Conservation (phyloP, 2,113 vertebrate species). For the Orientallactaga bullata region DNA sequence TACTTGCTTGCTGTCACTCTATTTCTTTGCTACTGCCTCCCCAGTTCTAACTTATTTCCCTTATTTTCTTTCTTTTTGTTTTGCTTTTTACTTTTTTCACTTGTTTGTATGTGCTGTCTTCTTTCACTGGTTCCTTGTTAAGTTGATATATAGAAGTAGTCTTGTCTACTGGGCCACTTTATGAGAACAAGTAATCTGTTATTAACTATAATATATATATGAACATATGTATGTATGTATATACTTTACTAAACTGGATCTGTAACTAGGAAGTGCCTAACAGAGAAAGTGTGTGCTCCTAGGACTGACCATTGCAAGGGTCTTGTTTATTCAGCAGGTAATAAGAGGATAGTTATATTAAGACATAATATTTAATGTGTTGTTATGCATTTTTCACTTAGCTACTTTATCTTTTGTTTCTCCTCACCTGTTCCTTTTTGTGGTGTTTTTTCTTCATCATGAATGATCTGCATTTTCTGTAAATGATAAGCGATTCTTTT, state of each 20-base stretch:
- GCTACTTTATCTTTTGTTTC: neutral
- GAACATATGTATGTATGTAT: neutral
- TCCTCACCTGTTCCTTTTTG: neutral
- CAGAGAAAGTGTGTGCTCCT: neutral
- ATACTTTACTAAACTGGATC: neutral
- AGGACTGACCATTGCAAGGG: neutral
- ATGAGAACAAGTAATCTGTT: neutral
- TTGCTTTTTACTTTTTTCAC: neutral
- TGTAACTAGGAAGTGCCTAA: neutral
- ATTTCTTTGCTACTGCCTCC: neutral
- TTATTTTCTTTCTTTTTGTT: neutral
- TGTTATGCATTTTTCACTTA: neutral
- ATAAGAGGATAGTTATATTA: neutral
- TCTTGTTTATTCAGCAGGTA: neutral
- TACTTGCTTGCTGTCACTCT: neutral
- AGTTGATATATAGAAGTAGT: neutral
- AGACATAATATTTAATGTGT: constrained; percentile 26
- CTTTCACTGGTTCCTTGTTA: neutral
- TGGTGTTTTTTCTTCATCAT: neutral
- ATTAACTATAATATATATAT: neutral
- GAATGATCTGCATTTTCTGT: constrained; percentile 51
- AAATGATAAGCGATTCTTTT: constrained; percentile 71
- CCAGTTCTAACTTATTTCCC: neutral
- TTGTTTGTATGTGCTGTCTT: neutral
- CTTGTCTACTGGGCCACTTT: neutral